Evolutionary conservation across 2,113 vertebrate genomes (phyloP), one percentile per base, ranked within the genome.

Genomic region (Oplegnathus fasciatus): DNA sequence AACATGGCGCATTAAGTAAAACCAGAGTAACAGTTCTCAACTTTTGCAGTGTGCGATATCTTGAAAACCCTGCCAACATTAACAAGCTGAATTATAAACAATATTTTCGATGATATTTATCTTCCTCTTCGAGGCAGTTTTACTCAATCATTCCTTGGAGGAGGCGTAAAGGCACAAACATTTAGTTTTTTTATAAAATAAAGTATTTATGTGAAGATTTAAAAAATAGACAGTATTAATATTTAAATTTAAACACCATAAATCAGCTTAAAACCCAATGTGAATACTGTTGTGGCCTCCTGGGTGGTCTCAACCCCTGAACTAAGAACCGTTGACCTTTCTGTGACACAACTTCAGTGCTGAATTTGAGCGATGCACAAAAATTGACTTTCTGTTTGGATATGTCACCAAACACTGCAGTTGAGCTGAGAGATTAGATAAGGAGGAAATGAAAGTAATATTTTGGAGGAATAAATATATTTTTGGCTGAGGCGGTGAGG

Each of bases 11-110:
- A 22, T 24, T n/a, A 44, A 64, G 52, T 78, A 0, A 50, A 77
- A 69, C 46, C 66, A 87, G 70, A 69, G 3, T 55, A 44, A 22
- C 50, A 55, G 34, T n/a, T 57, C 37, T 82, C 24, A 58, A 26
- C 26, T 57, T 67, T 32, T 73, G 46, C 9, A 61, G 4, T 9
- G 17, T 46, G 28, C 18, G 28, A 32, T 20, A 9, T 11, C 4
- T 42, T 57, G 50, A 57, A 67, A 55, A 17, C 4, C 2, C 18
- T 46, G 55, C 57, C n/a, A 0, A 42, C 13, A 24, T 37, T 17
- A 52, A 75, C 30, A 17, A 1, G 6, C 70, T 34, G 1, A 69
- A 44, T 11, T 44, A 68, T n/a, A 24, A 73, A 73, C 79, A 32
- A 6, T 17, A 1, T 1, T 9, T 46, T 2, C 24, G 8, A 55